phyloP scores from a whole-genome alignment of 1,140 invertebrate species.

The Acarapis woodi region DNA sequence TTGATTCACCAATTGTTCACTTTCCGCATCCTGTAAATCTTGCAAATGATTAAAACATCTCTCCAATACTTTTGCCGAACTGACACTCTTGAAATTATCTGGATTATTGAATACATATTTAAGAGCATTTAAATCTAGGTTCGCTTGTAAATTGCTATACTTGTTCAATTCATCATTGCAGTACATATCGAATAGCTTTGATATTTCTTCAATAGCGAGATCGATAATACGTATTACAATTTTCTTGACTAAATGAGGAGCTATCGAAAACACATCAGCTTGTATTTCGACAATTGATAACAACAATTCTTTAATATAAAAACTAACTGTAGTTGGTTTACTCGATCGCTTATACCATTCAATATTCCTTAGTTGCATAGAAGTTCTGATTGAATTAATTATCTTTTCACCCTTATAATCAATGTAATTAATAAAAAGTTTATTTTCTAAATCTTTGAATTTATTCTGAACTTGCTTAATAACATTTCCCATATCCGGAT shows the following conservation, averaged over 20 bases:
- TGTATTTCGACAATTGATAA: conserved; percentile 71
- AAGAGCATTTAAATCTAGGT: conserved; percentile 11
- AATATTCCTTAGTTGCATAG: conserved; percentile 37
- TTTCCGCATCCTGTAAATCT: background rate
- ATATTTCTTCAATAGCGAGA: conserved; percentile 51
- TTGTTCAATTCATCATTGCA: conserved; percentile 2
- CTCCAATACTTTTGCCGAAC: conserved; percentile 1
- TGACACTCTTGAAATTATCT: background rate
- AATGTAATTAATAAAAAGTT: conserved; percentile 31
- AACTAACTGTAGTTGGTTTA: conserved; percentile 30
- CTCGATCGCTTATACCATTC: conserved; percentile 1
- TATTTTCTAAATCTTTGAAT: conserved; percentile 18
- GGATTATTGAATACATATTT: conserved; percentile 8
- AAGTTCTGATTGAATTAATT: conserved; percentile 71
- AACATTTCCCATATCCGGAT: conserved; percentile 32
- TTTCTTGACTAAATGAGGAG: conserved; percentile 35
- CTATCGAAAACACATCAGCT: conserved; percentile 59
- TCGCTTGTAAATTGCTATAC: conserved; percentile 10
- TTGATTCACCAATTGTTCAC: conserved; percentile 7
- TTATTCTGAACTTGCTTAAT: conserved; percentile 17
- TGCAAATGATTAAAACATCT: conserved; percentile 2
- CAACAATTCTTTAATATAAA: conserved; percentile 71
- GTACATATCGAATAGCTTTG: conserved; percentile 2
- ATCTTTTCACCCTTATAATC: conserved; percentile 74
- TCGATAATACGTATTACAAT: conserved; percentile 60